Percentiles rank a stretch among this genome's conserved stretches.
Conservation (phyloP, 2,113 vertebrate genomes). For the Anarhynchus alexandrinus region DNA sequence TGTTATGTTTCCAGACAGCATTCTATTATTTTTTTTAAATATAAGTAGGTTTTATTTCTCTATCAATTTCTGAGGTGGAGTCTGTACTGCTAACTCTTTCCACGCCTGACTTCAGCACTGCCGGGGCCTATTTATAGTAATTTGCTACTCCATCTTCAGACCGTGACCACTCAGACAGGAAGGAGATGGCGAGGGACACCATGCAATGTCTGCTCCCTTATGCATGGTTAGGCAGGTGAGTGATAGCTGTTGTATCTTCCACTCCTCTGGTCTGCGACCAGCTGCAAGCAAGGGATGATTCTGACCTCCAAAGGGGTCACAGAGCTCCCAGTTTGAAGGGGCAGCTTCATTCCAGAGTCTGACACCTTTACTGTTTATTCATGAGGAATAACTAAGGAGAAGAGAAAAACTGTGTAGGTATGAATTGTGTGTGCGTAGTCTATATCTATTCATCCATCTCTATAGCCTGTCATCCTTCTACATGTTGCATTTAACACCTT, state of each 20-base stretch:
- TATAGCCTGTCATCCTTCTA: neutral
- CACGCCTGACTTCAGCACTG: neutral
- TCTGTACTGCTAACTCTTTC: neutral
- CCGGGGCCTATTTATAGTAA: neutral
- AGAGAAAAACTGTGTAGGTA: neutral
- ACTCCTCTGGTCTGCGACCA: neutral
- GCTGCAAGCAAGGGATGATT: neutral
- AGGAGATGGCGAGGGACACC: neutral
- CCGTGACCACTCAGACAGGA: neutral
- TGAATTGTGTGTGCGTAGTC: neutral
- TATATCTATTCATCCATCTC: neutral
- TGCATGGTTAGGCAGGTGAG: neutral
- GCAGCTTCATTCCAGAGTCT: neutral
- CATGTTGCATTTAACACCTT: neutral
- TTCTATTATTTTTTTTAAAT: neutral
- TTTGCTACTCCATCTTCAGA: neutral
- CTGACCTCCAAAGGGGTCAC: neutral
- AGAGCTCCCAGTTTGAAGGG: neutral
- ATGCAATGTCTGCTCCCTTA: neutral
- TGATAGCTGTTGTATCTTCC: neutral
- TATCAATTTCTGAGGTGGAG: neutral
- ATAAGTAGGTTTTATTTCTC: neutral
- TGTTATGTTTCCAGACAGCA: neutral
- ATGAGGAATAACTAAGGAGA: neutral
- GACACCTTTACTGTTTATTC: neutral